Base-by-base conservation (phyloP, 1,140 invertebrate species). In the Drosophila littoralis region DNA sequence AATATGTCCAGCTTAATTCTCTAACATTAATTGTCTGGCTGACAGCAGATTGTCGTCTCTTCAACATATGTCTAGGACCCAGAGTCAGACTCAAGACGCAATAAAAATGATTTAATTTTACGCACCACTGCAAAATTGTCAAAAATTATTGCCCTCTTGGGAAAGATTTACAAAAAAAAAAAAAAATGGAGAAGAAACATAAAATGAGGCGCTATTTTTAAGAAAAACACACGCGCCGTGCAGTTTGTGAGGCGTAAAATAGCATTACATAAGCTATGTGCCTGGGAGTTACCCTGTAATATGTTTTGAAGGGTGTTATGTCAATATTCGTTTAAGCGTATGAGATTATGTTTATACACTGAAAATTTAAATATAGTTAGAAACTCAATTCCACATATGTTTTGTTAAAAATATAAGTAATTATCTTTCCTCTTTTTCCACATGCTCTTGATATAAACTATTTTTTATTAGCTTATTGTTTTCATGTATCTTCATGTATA, bases 21-120 rank as follows among this genome's bases (percentile, higher is more conserved):
- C 28, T 17, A 57, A 66, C 81, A 83, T 83, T 83, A 83, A 83
- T 83, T 84, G 81, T 83, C 77, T 50, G 38, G 35, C 50, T 69
- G 81, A 73, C 77, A 80, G 67, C 42, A 74, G 22, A 57, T 33
- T 17, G 52, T 54, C 54, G 51, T 35, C 51, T 38, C 35, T 35
- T 35, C 4, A 43, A 59, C 42, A 35, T 59, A 59, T 59, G 57
- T 59, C 57, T 22, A 46, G 57, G 13, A 32, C 13, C 10, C 42
- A 13, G 57, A 33, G 36, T 54, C 32, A 55, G 64, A 54, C 46
- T 59, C 55, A 67, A 77, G 77, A 60, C 67, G 68, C 79, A 65
- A 83, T 86, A 88, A 86, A 86, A 86, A 88, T 86, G 83, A 86
- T 86, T 86, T 86, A 88, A 88, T 88, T 86, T 88, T 68, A 73